Base-by-base conservation (phyloP, 2,113 vertebrate species). In the Stegastes partitus region DNA sequence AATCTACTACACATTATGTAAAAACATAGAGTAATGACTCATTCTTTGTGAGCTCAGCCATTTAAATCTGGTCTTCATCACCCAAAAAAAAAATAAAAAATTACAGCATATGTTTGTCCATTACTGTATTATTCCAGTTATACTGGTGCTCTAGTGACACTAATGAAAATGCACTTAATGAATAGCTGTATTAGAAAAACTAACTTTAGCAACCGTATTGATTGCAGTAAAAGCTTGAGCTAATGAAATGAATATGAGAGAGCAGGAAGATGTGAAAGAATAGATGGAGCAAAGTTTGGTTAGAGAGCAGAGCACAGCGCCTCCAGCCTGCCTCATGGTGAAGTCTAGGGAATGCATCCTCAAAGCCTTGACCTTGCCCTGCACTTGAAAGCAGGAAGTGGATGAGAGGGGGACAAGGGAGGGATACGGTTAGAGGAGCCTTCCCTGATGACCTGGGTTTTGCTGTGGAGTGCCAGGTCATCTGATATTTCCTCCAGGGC, bases 401-500 rank as follows among this genome's bases (percentile, higher is more conserved):
- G 83, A 85, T 87, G 90, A 91, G 87, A 83, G 61, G 67, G 70
- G 75, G 77, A 15, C 42, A 57, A 19, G 76, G 71, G 79, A 79
- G 50, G 82, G 86, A 67, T 78, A 74, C 10, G 45, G 84, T 74
- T 90, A 91, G 81, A 87, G 87, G 89, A 93, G 90, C 78, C 85
- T 89, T 90, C 91, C 88, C 90, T 51, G 85, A 86, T 92, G 91
- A 91, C 89, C 91, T 84, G 91, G 89, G 87, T 89, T 89, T 92
- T 83, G 79, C 85, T 85, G 86, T 83, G 68, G 84, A 89, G 89
- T 85, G 89, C 84, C 89, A 86, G 94, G 93, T 94, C 93, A 95
- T 93, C 86, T 81, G 93, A 95, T 95, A 94, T 93, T 94, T 95
- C 94, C 94, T 94, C 87, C 93, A 94, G 93, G 93, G 90, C 91